Evolutionary conservation across 1,140 invertebrate genomes (phyloP), one percentile per base, ranked within the genome.

Genomic region (Brachystomella parvula): DNA sequence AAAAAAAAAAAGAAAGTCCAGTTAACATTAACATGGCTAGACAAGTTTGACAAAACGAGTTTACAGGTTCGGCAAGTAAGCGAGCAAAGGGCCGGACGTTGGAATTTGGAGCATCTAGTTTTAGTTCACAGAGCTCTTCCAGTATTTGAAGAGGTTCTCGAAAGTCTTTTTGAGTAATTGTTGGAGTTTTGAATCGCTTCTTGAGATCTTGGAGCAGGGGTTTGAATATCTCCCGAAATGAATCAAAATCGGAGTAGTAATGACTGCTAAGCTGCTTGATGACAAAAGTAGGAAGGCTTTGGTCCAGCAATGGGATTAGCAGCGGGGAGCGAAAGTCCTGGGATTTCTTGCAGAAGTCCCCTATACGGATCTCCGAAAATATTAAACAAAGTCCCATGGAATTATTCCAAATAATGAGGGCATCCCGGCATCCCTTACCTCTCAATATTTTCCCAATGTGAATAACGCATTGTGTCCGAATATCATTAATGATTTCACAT

Each of bases 81-180:
- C 84, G 83, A 74, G 90, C 91, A 53, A 94, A 83, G 0, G 92
- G 91, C 21, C 90, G 80, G 1, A 80, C 72, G 71, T 82, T 83
- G 31, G 80, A 76, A 21, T 67, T 71, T 59, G 78, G 77, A 21
- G 61, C 17, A 28, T 24, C 26, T 9, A 56, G 53, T 64, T 85
- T 81, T 49, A 92, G 86, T 60, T 89, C 86, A 71, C 87, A 83
- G n/a, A 92, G 77, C 73, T 90, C 87, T 64, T 82, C 81, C 30
- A 92, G 76, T 3, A 80, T 79, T 71, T 81, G 77, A 9, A 90
- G 81, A 21, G 88, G 87, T 68, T 83, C 81, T 59, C 84, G 81
- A 74, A 88, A 87, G 30, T 84, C 82, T 64, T 87, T 86, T 1
- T 82, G 83, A n/a, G 88, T 82, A 65, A 90, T 79, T 61, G 84